These are phyloP conservation scores for Lepidostoma basale DNA, from an alignment of 1,140 invertebrate genomes.

Conservation along the genomic window DNA sequence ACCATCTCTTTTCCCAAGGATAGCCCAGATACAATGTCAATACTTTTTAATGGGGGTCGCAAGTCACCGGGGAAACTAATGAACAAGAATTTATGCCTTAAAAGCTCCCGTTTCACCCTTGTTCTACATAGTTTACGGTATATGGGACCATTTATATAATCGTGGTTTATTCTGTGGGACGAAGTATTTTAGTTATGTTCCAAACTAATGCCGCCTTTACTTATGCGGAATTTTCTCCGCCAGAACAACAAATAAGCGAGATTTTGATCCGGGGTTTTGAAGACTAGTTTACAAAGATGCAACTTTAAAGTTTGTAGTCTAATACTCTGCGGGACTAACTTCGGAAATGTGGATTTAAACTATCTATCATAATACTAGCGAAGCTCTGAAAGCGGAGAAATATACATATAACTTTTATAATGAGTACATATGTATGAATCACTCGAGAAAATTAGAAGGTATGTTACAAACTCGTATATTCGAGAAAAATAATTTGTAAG, in stretches of 20 bases:
- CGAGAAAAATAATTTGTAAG: no score
- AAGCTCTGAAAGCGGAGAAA: no score
- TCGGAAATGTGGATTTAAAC: no score
- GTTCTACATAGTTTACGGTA: conserved; percentile 12
- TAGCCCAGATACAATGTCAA: conserved; percentile 7
- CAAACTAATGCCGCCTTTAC: neutral
- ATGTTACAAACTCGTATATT: no score
- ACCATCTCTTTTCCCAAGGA: neutral
- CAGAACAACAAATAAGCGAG: neutral
- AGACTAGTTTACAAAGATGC: neutral
- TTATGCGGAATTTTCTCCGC: neutral
- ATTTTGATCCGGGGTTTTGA: neutral
- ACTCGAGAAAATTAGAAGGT: no score
- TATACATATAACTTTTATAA: no score
- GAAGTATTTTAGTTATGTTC: neutral
- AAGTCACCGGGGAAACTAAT: conserved; percentile 26
- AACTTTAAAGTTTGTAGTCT: conserved; percentile 3
- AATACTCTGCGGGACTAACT: conserved; percentile 7
- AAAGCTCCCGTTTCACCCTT: conserved; percentile 5
- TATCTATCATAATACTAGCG: no score
- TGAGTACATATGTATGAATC: no score
- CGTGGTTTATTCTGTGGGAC: neutral
- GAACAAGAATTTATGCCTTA: conserved; percentile 26
- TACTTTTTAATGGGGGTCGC: conserved; percentile 29
- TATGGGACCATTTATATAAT: neutral